Evolutionary conservation across 2,888 invertebrate species (phyloP), one percentile per base, ranked within the genome.

Genomic region (Horisme vitalbata): DNA sequence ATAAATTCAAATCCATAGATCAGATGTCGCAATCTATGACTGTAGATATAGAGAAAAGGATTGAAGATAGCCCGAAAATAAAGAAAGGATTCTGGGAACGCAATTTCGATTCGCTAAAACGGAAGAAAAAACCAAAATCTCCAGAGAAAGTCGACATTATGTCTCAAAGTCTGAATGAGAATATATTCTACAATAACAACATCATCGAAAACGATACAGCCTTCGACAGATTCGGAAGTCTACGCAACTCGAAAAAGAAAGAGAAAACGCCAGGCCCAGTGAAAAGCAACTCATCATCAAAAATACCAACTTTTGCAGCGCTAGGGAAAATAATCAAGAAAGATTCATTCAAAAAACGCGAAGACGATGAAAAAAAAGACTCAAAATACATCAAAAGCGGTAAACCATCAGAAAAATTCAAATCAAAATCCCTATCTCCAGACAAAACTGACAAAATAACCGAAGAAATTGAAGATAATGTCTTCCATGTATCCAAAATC

Each of bases 61-160:
- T 76, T 4, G 65, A 63, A 6, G 86, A 85, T 59, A 76, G 68
- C 44, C 79, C 73, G 1, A 88, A 88, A 65, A 87, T 86, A 58
- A 90, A 90, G 68, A 90, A 89, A 79, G 90, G 90, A 45, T 90
- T 90, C 64, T 90, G 90, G 90, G 90, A 90, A 52, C 74, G 90
- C 53, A 90, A 90, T 53, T 90, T 90, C 62, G 90, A 90, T 71
- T 90, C 90, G 6, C 57, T 90, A 0, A 90, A 89, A 70, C 68
- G 90, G 0, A 89, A 89, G 45, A 84, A 79, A 38, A 89, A 85
- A 59, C 73, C 65, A n/a, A 90, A 89, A 66, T 74, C 78, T 0
- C 76, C 79, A 0, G 87, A 90, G 49, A 86, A 85, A 61, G 65
- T 74, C 9, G 90, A 90, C 41, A 60, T 90, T 0, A 91, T 91